phyloP scores from a whole-genome alignment of 2,888 invertebrate species.

The Hetaerina titia region DNA sequence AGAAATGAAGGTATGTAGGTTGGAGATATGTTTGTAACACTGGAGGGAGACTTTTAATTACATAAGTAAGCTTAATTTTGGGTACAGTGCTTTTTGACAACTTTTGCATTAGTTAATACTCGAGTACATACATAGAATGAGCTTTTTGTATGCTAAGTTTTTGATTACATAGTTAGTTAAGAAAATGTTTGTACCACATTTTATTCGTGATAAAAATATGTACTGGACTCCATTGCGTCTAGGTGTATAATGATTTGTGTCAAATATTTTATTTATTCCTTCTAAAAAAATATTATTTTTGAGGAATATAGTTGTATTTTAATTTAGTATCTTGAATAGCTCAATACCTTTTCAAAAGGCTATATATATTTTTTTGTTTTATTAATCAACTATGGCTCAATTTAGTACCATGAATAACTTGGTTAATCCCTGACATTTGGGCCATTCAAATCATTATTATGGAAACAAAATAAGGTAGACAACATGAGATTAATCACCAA shows the following conservation, averaged over 20 bases:
- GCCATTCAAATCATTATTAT: not conserved
- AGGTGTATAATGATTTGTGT: not conserved
- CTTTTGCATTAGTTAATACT: not conserved
- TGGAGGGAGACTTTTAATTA: not conserved
- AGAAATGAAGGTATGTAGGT: conserved; percentile 87
- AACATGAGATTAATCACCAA: not conserved
- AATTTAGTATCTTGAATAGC: not conserved
- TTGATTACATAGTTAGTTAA: not conserved
- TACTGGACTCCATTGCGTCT: not conserved
- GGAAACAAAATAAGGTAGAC: not conserved
- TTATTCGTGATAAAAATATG: not conserved
- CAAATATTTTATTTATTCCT: not conserved
- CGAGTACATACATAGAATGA: not conserved
- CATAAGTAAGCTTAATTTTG: not conserved
- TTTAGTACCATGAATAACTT: not conserved
- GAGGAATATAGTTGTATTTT: not conserved
- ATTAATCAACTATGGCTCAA: not conserved
- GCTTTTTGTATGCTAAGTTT: not conserved
- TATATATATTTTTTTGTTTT: not conserved
- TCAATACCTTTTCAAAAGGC: not conserved
- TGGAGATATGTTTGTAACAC: not conserved
- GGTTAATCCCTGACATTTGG: not conserved
- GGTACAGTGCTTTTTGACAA: not conserved
- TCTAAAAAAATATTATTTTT: not conserved
- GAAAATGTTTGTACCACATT: not conserved